Base-by-base conservation (phyloP, 2,888 invertebrate genomes). In the Brachycybe producta region DNA sequence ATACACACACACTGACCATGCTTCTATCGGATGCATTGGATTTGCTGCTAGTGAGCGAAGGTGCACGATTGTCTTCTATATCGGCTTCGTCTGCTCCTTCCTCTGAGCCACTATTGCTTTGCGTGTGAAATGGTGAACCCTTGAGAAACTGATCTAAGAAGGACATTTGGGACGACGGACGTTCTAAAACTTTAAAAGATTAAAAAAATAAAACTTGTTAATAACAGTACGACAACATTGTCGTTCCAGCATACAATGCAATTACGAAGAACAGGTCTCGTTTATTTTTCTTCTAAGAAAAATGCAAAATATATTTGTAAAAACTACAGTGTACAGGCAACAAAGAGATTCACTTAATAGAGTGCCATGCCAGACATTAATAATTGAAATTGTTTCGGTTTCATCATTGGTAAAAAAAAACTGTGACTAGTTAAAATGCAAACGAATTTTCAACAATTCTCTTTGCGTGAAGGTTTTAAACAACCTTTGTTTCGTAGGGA, bases 131-230 rank as follows among this genome's bases (percentile, higher is more conserved):
- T 15, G 67, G 64, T 26, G 70, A 66, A 56, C 88, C 88, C 64
- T 86, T 87, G 60, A 90, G 72, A 67, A 91, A 90, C 64, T 87
- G 86, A 65, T 88, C 88, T 65, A 86, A 70, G 68, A 87, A 87
- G 57, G 88, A 88, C 79, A 87, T 83, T 70, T 88, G 88, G 28
- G 90, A 90, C 32, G 86, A 80, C 45, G 88, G 85, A 58, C 88
- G 77, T 65, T 88, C 88, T 71, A 86, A 69, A 71, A 87, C 87
- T 88, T n/a, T n/a, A n/a, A 75, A 56, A 72, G 70, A 60, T 57
- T 52, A 55, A 52, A 39, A 45, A 45, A 21, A 45, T 32, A 27
- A 26, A 42, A 1, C 26, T n/a, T n/a, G n/a, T n/a, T n/a, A n/a
- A n/a, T n/a, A n/a, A n/a, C n/a, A n/a, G n/a, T n/a, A n/a, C n/a